These are phyloP conservation scores for Psix sp. DNA, from an alignment of 1,140 invertebrate genomes.

Conservation along the genomic window DNA sequence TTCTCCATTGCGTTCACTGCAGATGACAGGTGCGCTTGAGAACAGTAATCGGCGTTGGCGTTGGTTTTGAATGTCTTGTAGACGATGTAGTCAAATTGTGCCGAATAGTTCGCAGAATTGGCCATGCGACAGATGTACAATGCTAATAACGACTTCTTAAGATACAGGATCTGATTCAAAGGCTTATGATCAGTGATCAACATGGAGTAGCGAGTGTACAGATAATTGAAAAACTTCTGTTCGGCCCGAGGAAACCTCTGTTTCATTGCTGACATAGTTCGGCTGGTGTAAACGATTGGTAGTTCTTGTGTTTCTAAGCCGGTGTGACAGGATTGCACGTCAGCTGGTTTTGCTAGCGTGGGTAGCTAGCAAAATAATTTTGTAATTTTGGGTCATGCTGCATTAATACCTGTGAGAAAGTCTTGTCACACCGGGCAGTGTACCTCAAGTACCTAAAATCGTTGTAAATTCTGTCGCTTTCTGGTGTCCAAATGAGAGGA, in stretches of 20 bases:
- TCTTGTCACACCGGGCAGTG: no score
- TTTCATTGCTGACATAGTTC: neutral
- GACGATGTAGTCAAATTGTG: conserved; percentile 48
- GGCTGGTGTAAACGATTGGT: neutral
- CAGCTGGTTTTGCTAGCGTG: neutral
- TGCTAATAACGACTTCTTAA: conserved; percentile 35
- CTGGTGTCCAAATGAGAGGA: neutral
- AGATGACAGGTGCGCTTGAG: neutral
- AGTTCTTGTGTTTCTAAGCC: neutral
- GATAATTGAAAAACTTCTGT: neutral
- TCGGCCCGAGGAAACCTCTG: neutral
- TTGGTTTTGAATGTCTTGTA: conserved; percentile 12
- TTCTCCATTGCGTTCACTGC: no score
- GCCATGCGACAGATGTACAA: conserved; percentile 58
- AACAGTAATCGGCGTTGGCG: neutral
- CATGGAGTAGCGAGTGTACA: neutral
- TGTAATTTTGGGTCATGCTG: neutral
- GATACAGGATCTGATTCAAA: conserved; percentile 63
- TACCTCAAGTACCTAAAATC: neutral
- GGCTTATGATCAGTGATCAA: conserved; percentile 65
- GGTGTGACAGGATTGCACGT: neutral
- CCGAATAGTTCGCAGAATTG: conserved; percentile 58
- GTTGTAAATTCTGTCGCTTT: neutral
- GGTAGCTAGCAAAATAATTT: neutral
- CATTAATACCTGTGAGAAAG: neutral